A percentile compares a stretch with the other conserved stretches of the same genome.
Conservation (phyloP, 2,797 vertebrate genomes). For the Brachyrhaphis roseni region DNA sequence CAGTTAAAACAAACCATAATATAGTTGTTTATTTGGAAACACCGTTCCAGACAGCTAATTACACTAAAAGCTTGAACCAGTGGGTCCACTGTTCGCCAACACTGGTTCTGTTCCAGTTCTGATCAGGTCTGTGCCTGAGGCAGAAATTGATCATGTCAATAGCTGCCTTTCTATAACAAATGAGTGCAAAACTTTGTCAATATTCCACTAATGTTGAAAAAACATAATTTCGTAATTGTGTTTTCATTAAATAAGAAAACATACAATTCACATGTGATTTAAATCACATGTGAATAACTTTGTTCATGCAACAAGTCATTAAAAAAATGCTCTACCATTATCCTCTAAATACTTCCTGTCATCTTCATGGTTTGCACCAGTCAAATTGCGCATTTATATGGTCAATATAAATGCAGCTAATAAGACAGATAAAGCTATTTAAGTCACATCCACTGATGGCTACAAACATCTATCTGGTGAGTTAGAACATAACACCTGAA, state of each 20-base stretch:
- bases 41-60: conserved; percentile 2
- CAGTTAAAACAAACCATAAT: conserved; percentile 11
- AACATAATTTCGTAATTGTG: too few species aligned
- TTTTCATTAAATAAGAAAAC: too few species aligned
- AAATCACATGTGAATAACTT: too few species aligned
- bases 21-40: conserved; percentile 11
- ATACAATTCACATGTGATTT: too few species aligned
- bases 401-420: too few species aligned
- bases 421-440: neutral
- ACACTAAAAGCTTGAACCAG: neutral
- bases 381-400: too few species aligned
- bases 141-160: neutral
- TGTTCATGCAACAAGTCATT: too few species aligned
- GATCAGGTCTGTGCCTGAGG: neutral
- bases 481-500: neutral
- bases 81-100: neutral
- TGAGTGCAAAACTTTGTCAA: too few species aligned
- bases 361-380: too few species aligned
- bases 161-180: too few species aligned
- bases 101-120: neutral
- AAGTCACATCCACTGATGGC: neutral
- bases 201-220: too few species aligned
- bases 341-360: too few species aligned
- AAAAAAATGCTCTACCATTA: neutral
- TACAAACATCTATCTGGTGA: neutral